Base-by-base conservation (phyloP, 30 jellyfish, hydroid and myxozoan species). In the Hydra vulgaris region DNA sequence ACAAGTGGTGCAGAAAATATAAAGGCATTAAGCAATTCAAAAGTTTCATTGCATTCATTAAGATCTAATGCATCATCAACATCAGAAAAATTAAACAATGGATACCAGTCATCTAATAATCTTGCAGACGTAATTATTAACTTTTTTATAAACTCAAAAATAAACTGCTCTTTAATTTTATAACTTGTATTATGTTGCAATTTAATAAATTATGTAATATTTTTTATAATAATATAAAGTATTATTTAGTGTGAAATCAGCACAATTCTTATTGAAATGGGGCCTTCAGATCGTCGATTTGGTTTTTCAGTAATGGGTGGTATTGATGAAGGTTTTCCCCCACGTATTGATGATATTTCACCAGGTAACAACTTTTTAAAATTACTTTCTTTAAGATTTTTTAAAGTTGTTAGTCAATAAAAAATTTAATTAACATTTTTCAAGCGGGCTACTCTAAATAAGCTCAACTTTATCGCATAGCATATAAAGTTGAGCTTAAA, bases 231-330 rank as follows among this genome's bases (percentile, higher is more conserved):
- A n/a, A n/a, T n/a, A n/a, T n/a, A n/a, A n/a, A n/a, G n/a, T n/a
- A n/a, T n/a, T 4, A 56, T 80, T 15, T 26, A 92, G 98, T 87
- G 76, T 40, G 98, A 92, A 79, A 81, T 66, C 69, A 77, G 70
- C 18, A 75, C 77, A 15, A 75, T 87, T 71, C 53, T 81, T 53
- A 81, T 92, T 74, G 84, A n/a, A 22, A 26, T 92, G 70, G 83
- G 67, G 18, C 81, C 84, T 7, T 16, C 82, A 1, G 98, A 86
- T 79, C 81, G 80, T 55, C 72, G 96, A 25, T 92, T 92, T 81
- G 98, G 98, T 17, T 92, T 92, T 76, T 92, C 98, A 22, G 98
- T 92, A 61, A 89, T 92, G 78, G 98, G 98, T 0, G 98, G 98
- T 19, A 25, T 84, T 55, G 98, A 92, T 84, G 94, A 79, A 53